Evolutionary conservation across 1,140 invertebrate genomes (phyloP).

Genomic region (Dendrolimus punctatus): DNA sequence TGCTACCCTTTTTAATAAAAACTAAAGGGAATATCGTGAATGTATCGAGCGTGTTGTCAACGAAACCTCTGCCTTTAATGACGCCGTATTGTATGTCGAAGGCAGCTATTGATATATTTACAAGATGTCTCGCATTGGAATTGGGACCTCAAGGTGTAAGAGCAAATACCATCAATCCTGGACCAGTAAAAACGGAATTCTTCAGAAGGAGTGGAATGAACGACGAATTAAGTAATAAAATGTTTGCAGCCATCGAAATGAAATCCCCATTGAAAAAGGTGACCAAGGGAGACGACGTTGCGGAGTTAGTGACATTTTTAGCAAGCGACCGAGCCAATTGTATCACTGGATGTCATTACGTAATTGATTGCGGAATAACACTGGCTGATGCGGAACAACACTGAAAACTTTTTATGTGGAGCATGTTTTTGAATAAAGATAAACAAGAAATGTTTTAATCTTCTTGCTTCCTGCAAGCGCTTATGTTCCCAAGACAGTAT

Average conservation of each 20-base stretch:
- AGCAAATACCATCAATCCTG: conserved; percentile 85
- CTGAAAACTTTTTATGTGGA: not conserved
- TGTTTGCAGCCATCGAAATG: conserved; percentile 22
- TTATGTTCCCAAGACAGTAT: not conserved
- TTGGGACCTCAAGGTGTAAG: conserved; percentile 79
- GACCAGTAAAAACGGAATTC: conserved; percentile 80
- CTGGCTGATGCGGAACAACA: conserved; percentile 19
- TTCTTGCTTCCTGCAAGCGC: no score
- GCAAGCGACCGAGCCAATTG: conserved; percentile 43
- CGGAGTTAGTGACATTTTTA: conserved; percentile 38
- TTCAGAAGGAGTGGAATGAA: conserved; percentile 70
- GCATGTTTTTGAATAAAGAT: no score
- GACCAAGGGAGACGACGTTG: conserved; percentile 32
- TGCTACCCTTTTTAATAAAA: conserved; percentile 79
- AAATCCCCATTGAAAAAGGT: conserved; percentile 33
- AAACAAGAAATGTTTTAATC: no score
- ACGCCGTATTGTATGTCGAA: conserved; percentile 86
- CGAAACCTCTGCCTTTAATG: conserved; percentile 73
- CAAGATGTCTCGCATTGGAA: conserved; percentile 79
- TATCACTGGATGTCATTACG: conserved; percentile 36
- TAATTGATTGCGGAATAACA: conserved; percentile 38
- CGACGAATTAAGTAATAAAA: conserved; percentile 22
- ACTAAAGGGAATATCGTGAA: conserved; percentile 85
- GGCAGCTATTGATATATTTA: conserved; percentile 86
- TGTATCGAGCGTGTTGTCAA: conserved; percentile 83